Conservation (phyloP, 1,140 invertebrate genomes). For the Pseudomyrmex concolor region DNA sequence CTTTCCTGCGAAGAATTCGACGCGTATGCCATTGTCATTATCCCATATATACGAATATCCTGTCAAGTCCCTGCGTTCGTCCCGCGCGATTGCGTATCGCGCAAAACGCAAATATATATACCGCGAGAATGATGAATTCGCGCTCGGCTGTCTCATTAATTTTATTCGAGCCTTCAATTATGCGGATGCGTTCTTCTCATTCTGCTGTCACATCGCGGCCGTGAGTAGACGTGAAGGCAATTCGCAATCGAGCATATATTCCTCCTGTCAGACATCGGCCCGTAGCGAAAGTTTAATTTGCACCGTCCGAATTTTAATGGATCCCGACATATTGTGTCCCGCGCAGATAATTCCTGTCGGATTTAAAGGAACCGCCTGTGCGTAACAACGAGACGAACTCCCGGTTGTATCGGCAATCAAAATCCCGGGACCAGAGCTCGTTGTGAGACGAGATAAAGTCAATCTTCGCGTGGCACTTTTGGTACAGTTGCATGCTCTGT, state of each 20-base stretch:
- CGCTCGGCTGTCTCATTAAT: slow-evolving; percentile 70
- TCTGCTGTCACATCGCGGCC: slow-evolving; percentile 62
- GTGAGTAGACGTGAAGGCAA: slow-evolving; percentile 56
- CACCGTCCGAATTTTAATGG: slow-evolving; percentile 76
- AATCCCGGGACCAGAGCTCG: slow-evolving; percentile 39
- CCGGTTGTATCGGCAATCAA: slow-evolving; percentile 55
- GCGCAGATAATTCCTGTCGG: slow-evolving; percentile 75
- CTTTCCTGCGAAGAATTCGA: slow-evolving; percentile 10
- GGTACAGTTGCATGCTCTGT: slow-evolving; percentile 21
- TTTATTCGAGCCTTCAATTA: slow-evolving; percentile 66
- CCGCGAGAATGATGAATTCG: slow-evolving; percentile 65
- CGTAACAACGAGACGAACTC: slow-evolving; percentile 45
- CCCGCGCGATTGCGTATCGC: slow-evolving; percentile 37
- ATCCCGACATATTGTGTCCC: slow-evolving; percentile 71
- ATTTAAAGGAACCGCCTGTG: slow-evolving; percentile 65
- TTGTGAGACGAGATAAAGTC: slow-evolving; percentile 71
- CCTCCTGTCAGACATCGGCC: slow-evolving; percentile 62
- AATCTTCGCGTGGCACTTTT: slow-evolving; percentile 69
- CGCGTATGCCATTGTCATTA: slow-evolving; percentile 18
- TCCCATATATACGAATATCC: slow-evolving; percentile 24
- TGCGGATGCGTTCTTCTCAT: slow-evolving; percentile 51
- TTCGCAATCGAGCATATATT: slow-evolving; percentile 54
- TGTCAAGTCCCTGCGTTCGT: neutral
- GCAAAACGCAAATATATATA: slow-evolving; percentile 42
- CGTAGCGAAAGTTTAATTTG: slow-evolving; percentile 75